phyloP scores from a whole-genome alignment of 2,797 vertebrate species.

The Benthosema pterotum region DNA sequence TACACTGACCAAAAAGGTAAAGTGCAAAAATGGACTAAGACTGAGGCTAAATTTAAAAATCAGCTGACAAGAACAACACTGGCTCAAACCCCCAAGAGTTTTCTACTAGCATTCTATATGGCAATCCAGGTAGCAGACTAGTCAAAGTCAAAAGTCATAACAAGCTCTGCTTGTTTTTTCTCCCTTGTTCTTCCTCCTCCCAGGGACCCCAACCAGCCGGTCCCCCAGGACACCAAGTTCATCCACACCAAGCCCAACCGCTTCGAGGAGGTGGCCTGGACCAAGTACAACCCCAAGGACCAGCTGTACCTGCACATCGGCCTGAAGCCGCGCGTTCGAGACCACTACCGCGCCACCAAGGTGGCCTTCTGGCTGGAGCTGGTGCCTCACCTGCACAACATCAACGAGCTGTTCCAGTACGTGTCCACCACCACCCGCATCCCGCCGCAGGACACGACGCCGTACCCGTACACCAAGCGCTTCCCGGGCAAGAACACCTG shows the following conservation, averaged over 20 bases:
- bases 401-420: constrained; percentile 96
- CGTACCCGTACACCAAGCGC: constrained; percentile 91
- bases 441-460: constrained; percentile 93
- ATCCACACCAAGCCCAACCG: constrained; percentile 98
- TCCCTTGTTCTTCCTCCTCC: constrained; percentile 5
- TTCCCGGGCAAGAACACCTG: constrained; percentile 90
- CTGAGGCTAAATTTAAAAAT: too few relatives aligned
- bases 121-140: too few relatives aligned
- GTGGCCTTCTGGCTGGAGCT: constrained; percentile 97
- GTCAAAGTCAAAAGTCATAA: too few relatives aligned
- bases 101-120: too few relatives aligned
- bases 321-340: constrained; percentile 92
- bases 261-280: constrained; percentile 97
- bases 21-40: too few relatives aligned
- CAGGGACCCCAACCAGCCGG: constrained; percentile 95
- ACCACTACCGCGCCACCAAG: constrained; percentile 95
- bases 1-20: too few relatives aligned
- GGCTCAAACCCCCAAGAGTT: too few relatives aligned
- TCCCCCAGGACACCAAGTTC: constrained; percentile 97
- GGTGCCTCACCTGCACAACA: constrained; percentile 93
- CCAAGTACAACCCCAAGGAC: constrained; percentile 97
- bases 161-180: neutral
- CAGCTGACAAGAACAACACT: too few relatives aligned
- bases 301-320: constrained; percentile 96
- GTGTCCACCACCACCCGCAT: constrained; percentile 96